phyloP scores from a whole-genome alignment of 2,888 invertebrate species.

The Teleogryllus oceanicus region DNA sequence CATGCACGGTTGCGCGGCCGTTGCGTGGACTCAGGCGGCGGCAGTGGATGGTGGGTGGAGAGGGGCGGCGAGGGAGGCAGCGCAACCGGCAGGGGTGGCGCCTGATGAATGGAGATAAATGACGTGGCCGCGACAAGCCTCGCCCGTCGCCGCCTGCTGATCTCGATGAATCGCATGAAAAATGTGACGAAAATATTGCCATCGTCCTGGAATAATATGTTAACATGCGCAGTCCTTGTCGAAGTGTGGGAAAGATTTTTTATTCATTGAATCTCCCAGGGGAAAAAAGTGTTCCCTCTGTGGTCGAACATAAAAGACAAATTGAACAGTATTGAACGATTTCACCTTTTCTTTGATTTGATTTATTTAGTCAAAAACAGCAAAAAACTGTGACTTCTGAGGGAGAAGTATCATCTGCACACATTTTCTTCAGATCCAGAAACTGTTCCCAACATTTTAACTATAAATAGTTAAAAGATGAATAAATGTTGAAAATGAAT shows the following conservation, averaged over 20 bases:
- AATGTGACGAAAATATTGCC: conserved; percentile 1
- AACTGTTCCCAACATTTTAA: too few relatives aligned
- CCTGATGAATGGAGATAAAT: background rate
- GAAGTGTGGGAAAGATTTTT: background rate
- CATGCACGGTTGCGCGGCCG: background rate
- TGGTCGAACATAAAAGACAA: too few relatives aligned
- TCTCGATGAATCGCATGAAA: conserved; percentile 9
- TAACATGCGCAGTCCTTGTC: background rate
- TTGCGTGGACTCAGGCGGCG: background rate
- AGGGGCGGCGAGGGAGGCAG: background rate
- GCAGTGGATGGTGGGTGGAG: background rate
- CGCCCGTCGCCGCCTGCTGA: background rate
- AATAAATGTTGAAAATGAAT: too few relatives aligned
- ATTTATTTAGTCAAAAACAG: too few relatives aligned
- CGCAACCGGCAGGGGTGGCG: background rate
- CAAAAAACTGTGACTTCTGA: too few relatives aligned
- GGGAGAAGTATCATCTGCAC: too few relatives aligned
- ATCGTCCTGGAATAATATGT: background rate
- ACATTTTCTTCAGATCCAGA: too few relatives aligned
- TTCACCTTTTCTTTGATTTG: too few relatives aligned
- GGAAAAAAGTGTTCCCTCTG: background rate
- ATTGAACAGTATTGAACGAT: too few relatives aligned
- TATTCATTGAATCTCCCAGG: background rate
- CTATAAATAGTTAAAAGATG: too few relatives aligned
- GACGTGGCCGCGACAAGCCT: conserved; percentile 5